Percentiles rank a stretch among this genome's conserved stretches.
phyloP scores from a whole-genome alignment of 2,888 invertebrate genomes.

The Pyralis farinalis region DNA sequence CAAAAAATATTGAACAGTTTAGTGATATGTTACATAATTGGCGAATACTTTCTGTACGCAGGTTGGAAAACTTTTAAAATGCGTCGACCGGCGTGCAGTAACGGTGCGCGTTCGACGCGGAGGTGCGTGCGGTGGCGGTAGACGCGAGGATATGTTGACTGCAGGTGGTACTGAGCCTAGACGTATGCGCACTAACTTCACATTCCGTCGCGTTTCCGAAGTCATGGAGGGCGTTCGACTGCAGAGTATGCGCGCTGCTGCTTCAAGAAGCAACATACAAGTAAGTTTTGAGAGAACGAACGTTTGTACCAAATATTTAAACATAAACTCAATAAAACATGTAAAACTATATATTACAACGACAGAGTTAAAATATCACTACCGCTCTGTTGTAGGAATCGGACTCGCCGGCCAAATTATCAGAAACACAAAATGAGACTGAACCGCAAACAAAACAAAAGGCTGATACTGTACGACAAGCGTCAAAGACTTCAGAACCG shows the following conservation, averaged over 20 bases:
- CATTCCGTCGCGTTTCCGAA: conserved; percentile 73
- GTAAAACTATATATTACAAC: too few relatives aligned
- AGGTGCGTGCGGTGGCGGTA: conserved; percentile 31
- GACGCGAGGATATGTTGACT: conserved; percentile 30
- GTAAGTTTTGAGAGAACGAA: conserved; percentile 20
- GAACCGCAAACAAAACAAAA: conserved; percentile 67
- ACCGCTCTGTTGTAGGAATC: conserved; percentile 44
- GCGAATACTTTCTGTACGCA: too few relatives aligned
- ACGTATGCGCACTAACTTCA: conserved; percentile 63
- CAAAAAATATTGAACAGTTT: too few relatives aligned
- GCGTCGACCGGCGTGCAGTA: conserved; percentile 66
- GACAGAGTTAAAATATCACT: not conserved
- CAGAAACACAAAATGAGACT: conserved; percentile 56
- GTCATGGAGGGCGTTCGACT: conserved; percentile 75
- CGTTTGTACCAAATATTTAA: too few relatives aligned
- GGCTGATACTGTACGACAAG: conserved; percentile 50
- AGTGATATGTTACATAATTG: too few relatives aligned
- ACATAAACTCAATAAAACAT: too few relatives aligned
- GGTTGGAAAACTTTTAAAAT: conserved; percentile 66
- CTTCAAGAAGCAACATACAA: conserved; percentile 53
- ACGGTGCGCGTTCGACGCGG: conserved; percentile 70
- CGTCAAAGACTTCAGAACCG: conserved; percentile 45
- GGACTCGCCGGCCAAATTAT: conserved; percentile 58
- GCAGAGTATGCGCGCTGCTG: conserved; percentile 62
- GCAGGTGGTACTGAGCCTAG: conserved; percentile 28